Evolutionary conservation across 2,797 vertebrate species (phyloP).

Genomic region (Dendrocincla fuliginosa): DNA sequence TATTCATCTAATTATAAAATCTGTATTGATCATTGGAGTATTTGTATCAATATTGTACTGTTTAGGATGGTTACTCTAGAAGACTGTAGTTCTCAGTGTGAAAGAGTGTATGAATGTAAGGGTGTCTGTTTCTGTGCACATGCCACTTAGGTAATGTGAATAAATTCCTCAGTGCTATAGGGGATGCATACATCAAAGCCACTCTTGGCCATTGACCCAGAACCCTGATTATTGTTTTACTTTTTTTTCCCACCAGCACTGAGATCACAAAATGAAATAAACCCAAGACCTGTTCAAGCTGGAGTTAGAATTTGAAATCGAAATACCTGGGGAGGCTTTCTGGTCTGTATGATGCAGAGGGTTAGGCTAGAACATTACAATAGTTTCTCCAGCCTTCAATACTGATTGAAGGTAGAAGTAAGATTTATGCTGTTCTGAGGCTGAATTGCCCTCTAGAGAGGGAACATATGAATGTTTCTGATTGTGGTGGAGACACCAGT

Average conservation of each 20-base stretch:
- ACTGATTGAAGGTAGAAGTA: neutral
- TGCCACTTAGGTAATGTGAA: neutral
- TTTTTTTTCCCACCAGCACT: neutral
- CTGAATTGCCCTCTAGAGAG: neutral
- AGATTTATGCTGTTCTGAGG: neutral
- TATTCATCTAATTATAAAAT: neutral
- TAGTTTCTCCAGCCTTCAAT: neutral
- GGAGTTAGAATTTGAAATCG: neutral
- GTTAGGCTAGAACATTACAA: neutral
- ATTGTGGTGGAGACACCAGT: neutral
- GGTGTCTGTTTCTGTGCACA: neutral
- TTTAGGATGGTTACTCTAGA: neutral
- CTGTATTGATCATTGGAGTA: neutral
- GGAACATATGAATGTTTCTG: neutral
- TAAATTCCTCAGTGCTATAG: neutral
- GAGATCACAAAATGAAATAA: neutral
- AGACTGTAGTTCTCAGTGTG: neutral
- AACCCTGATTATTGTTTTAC: neutral
- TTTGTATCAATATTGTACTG: neutral
- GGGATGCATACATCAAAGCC: neutral
- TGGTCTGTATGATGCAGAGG: neutral
- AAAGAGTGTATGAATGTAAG: neutral
- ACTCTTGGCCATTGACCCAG: neutral
- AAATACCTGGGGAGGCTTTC: neutral
- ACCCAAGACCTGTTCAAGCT: neutral